Conservation (phyloP, 2,113 vertebrate genomes). For the Peromyscus californicus region DNA sequence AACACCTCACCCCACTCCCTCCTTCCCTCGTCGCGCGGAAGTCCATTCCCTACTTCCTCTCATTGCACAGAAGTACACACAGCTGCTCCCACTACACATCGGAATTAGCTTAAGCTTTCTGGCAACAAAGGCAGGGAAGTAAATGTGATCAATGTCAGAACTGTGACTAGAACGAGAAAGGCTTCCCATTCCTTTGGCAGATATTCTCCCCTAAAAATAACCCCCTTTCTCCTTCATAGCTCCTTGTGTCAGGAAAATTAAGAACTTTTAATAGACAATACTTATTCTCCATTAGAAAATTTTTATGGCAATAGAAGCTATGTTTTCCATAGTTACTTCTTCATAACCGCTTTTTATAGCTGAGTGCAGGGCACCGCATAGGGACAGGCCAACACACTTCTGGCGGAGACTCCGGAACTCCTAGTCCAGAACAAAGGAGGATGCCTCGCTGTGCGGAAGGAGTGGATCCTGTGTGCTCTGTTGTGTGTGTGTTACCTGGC, state of each 20-base stretch:
- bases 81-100: not conserved
- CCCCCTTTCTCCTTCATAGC: not conserved
- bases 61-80: not conserved
- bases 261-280: not conserved
- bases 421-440: not conserved
- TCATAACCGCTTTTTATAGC: not conserved
- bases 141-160: conserved; percentile 56
- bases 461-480: not conserved
- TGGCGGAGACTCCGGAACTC: not conserved
- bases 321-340: not conserved
- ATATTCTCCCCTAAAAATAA: conserved; percentile 50
- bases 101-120: conserved; percentile 35
- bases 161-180: conserved; percentile 51
- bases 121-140: conserved; percentile 60
- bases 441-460: not conserved
- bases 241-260: conserved; percentile 42
- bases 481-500: not conserved
- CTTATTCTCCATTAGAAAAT: not conserved
- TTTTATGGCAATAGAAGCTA: not conserved
- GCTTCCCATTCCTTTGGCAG: conserved; percentile 43
- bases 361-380: not conserved
- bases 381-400: not conserved
- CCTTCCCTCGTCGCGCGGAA: not conserved
- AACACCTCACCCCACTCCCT: not conserved
- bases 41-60: not conserved